Conservation (phyloP, 2,113 vertebrate species). For the Mystacornis crossleyi region DNA sequence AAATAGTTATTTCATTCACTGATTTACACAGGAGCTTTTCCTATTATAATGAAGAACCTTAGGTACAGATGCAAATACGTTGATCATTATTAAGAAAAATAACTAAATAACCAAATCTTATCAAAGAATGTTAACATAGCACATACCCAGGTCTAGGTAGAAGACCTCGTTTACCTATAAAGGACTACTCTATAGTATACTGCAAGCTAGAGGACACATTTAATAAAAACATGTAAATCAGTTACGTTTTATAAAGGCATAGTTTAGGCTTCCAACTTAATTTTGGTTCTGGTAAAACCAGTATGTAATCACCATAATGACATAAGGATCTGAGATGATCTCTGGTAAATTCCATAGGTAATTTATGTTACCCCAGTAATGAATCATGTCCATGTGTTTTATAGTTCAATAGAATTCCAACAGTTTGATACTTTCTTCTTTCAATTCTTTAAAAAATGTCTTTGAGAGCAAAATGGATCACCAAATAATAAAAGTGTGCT, state of each 20-base stretch:
- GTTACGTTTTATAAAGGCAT: not conserved
- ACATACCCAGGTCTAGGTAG: not conserved
- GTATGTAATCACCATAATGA: not conserved
- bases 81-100: not conserved
- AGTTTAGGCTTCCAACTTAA: not conserved
- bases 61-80: not conserved
- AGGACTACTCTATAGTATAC: not conserved
- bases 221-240: not conserved
- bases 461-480: not conserved
- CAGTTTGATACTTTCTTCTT: not conserved
- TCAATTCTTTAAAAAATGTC: not conserved
- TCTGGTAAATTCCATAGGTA: not conserved
- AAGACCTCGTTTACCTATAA: not conserved
- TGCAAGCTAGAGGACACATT: not conserved
- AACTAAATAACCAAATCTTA: not conserved
- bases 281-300: not conserved
- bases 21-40: not conserved
- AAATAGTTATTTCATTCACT: not conserved
- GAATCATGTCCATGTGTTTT: not conserved
- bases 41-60: not conserved
- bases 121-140: not conserved
- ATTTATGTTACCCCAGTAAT: not conserved
- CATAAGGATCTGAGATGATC: not conserved
- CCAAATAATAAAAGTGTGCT: not conserved
- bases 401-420: not conserved